A percentile compares a stretch with the other conserved stretches of the same genome.
Conservation (phyloP, 2,797 vertebrate species). For the Sardinella longiceps region DNA sequence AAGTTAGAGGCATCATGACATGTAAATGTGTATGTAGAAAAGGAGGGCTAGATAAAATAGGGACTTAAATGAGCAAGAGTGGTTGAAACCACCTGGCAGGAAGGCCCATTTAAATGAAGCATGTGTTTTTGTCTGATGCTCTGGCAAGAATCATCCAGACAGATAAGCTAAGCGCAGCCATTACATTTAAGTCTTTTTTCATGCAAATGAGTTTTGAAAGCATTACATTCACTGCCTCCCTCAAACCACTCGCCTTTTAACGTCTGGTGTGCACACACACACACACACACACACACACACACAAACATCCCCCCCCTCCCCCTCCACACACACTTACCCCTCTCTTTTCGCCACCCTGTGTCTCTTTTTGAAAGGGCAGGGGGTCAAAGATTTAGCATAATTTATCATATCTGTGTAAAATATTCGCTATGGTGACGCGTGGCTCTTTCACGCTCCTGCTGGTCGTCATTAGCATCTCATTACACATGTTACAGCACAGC, state of each 20-base stretch:
- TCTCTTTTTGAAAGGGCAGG: constrained; percentile 61
- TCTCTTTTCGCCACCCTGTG: constrained; percentile 33
- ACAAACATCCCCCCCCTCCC: too few species aligned
- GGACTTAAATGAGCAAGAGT: constrained; percentile 20
- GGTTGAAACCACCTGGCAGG: constrained; percentile 56
- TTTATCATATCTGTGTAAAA: constrained; percentile 83
- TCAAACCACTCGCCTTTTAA: constrained; percentile 25
- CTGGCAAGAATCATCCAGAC: constrained; percentile 55
- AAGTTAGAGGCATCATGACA: neutral
- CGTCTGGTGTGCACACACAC: constrained; percentile 23
- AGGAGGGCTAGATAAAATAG: neutral
- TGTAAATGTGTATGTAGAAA: neutral
- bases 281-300: constrained; percentile 30
- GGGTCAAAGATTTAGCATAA: constrained; percentile 86
- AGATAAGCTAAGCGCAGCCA: constrained; percentile 50
- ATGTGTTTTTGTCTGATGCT: constrained; percentile 59
- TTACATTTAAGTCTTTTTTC: constrained; percentile 52
- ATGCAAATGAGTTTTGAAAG: constrained; percentile 51
- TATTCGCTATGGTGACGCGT: constrained; percentile 81
- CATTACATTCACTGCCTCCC: constrained; percentile 21
- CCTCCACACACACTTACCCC: neutral
- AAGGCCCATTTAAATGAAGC: constrained; percentile 59
- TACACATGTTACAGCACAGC: constrained; percentile 54
- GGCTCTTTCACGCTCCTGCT: constrained; percentile 80
- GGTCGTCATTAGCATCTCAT: constrained; percentile 85